Percentiles rank a stretch among this genome's conserved stretches.
phyloP scores from a whole-genome alignment of 1,140 invertebrate genomes.

The Steinernema feltiae region DNA sequence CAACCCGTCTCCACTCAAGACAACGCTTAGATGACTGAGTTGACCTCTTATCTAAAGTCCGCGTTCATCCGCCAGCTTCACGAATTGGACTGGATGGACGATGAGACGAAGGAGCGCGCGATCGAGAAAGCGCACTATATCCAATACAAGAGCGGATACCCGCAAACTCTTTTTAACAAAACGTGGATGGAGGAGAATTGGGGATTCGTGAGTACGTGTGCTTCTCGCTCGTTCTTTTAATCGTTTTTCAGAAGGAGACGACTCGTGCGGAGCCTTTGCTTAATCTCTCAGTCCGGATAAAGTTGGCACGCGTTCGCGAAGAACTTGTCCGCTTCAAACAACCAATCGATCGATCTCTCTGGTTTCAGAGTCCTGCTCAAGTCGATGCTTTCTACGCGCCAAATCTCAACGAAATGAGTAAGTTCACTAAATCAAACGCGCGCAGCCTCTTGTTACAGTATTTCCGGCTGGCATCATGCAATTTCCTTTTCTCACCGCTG shows the following conservation, averaged over 20 bases:
- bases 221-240: constrained; percentile 10
- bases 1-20: background rate
- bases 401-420: constrained; percentile 53
- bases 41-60: constrained; percentile 50
- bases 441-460: constrained; percentile 43
- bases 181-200: constrained; percentile 48
- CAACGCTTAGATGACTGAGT: constrained; percentile 44
- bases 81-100: constrained; percentile 55
- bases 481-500: constrained; percentile 45
- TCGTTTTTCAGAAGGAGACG: background rate
- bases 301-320: background rate
- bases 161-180: constrained; percentile 45
- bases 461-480: constrained; percentile 54
- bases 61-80: constrained; percentile 51
- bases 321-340: constrained; percentile 22
- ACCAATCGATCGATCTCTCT: constrained; percentile 36
- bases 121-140: constrained; percentile 51
- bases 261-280: background rate
- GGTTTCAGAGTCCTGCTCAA: constrained; percentile 52
- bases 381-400: constrained; percentile 52
- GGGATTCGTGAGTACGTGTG: constrained; percentile 35
- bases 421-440: constrained; percentile 20
- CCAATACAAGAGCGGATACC: constrained; percentile 43
- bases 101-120: constrained; percentile 50
- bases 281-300: background rate